Percentiles rank a stretch among this genome's conserved stretches.
Conservation (phyloP, 2,888 invertebrate species). For the Rhagonycha lutea region DNA sequence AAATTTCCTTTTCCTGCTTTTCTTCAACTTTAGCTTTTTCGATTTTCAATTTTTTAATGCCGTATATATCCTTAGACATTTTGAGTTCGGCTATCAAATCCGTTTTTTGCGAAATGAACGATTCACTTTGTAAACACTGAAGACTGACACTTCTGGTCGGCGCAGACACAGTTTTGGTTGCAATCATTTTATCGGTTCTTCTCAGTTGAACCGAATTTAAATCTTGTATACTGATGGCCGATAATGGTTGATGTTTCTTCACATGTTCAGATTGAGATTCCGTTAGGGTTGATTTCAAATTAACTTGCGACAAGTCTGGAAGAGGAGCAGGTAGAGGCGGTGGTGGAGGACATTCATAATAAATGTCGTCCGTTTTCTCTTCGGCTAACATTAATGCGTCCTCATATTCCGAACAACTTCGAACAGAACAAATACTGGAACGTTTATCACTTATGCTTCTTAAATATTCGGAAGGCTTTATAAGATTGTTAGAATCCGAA, state of each 20-base stretch:
- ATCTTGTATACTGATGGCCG: constrained; percentile 86
- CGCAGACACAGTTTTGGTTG: constrained; percentile 84
- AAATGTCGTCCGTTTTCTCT: constrained; percentile 24
- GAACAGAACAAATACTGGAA: constrained; percentile 57
- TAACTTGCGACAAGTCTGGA: constrained; percentile 50
- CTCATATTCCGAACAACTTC: constrained; percentile 51
- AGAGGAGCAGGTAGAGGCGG: constrained; percentile 53
- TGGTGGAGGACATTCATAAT: constrained; percentile 56
- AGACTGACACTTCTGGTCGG: constrained; percentile 74
- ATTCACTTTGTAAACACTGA: constrained; percentile 72
- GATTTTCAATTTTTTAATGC: constrained; percentile 91
- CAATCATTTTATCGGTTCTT: constrained; percentile 74
- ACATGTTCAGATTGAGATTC: constrained; percentile 21
- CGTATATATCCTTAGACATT: constrained; percentile 88
- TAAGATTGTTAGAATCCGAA: constrained; percentile 77
- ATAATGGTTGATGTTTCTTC: constrained; percentile 75
- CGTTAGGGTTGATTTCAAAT: constrained; percentile 19
- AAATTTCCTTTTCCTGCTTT: constrained; percentile 79
- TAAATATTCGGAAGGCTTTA: constrained; percentile 91
- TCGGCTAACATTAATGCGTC: constrained; percentile 37
- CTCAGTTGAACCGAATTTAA: constrained; percentile 81
- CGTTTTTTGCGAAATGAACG: constrained; percentile 76
- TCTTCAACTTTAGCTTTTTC: constrained; percentile 86
- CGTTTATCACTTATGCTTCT: constrained; percentile 73
- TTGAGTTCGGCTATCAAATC: constrained; percentile 91